phyloP scores from a whole-genome alignment of 2,888 invertebrate species.

The Drosophila leonis region DNA sequence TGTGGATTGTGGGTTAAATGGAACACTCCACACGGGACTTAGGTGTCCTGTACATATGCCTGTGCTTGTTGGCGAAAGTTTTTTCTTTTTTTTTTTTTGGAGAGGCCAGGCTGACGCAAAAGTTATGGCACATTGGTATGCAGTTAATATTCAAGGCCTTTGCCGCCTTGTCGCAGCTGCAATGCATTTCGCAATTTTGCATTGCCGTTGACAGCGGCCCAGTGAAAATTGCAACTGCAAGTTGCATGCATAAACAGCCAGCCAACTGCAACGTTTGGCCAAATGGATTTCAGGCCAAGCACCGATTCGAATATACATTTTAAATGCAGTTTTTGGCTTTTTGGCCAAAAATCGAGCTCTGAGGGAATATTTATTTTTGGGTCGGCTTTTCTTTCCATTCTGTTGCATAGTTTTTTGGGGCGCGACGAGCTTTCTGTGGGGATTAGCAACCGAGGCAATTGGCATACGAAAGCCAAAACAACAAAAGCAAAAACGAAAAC shows the following conservation, averaged over 20 bases:
- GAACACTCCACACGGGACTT: constrained; percentile 39
- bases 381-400: constrained; percentile 10
- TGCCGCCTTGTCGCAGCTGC: constrained; percentile 34
- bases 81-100: neutral
- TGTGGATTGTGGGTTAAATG: constrained; percentile 12
- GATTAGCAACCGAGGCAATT: constrained; percentile 17
- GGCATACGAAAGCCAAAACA: constrained; percentile 1
- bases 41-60: constrained; percentile 17
- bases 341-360: constrained; percentile 10
- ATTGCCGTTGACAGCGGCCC: constrained; percentile 32
- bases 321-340: constrained; percentile 19
- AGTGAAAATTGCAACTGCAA: constrained; percentile 50
- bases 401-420: constrained; percentile 33
- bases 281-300: constrained; percentile 17
- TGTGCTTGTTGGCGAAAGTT: neutral
- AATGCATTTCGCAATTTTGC: constrained; percentile 39
- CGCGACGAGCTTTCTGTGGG: neutral
- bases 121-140: constrained; percentile 63
- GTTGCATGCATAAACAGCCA: constrained; percentile 63
- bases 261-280: constrained; percentile 28
- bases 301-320: constrained; percentile 27
- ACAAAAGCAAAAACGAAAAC: neutral
- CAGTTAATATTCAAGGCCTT: constrained; percentile 67
- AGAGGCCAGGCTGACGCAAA: constrained; percentile 32
- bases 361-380: constrained; percentile 15